phyloP scores from a whole-genome alignment of 2,888 invertebrate genomes.

The Periphyllus acericola region DNA sequence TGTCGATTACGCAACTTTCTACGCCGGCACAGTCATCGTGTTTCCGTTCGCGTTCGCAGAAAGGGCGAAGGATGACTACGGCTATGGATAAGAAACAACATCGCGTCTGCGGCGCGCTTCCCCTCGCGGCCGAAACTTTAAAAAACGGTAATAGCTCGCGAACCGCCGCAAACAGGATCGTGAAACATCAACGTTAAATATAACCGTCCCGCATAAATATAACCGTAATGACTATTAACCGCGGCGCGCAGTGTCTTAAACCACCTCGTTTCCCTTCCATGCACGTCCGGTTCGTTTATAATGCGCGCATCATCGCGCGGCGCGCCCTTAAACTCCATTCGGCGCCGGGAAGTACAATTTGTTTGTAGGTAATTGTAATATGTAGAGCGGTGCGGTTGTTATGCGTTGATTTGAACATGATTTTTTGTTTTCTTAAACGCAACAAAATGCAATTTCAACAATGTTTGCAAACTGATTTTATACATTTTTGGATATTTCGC shows the following conservation, averaged over 20 bases:
- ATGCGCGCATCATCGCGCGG: neutral
- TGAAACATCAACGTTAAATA: slow-evolving; percentile 15
- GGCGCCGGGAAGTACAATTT: neutral
- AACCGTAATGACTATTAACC: slow-evolving; percentile 1
- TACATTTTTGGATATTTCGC: too few relatives aligned
- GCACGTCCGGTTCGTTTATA: neutral
- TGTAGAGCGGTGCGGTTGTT: too few relatives aligned
- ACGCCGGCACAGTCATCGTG: neutral
- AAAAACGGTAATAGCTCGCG: slow-evolving; percentile 10
- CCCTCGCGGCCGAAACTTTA: neutral
- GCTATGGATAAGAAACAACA: neutral
- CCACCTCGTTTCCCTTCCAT: neutral
- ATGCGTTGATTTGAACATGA: too few relatives aligned
- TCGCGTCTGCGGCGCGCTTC: neutral
- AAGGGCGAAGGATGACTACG: neutral
- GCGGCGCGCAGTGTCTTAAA: neutral
- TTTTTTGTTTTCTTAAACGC: too few relatives aligned
- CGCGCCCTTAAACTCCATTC: neutral
- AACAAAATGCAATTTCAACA: too few relatives aligned
- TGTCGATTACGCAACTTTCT: neutral
- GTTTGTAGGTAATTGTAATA: too few relatives aligned
- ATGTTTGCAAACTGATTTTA: too few relatives aligned
- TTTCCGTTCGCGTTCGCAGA: neutral
- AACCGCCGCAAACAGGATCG: neutral
- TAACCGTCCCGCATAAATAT: slow-evolving; percentile 28